Evolutionary conservation across 2,888 invertebrate species (phyloP), one percentile per base, ranked within the genome.

Genomic region (Orchesellides sinensis): DNA sequence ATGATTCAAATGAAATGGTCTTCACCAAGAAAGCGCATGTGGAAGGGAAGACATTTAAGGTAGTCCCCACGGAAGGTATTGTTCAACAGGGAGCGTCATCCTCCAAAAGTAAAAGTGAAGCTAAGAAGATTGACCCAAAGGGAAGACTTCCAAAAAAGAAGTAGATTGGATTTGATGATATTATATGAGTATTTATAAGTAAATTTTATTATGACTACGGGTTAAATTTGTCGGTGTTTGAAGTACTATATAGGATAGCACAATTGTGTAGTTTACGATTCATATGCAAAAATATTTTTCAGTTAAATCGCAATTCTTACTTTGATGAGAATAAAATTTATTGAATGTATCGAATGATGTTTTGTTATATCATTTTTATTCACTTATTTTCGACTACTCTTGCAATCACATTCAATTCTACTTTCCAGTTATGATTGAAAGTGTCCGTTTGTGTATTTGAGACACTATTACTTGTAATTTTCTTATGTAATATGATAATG

Each of bases 11-110:
- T 66, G 83, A 75, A 61, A 29, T 61, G 17, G 27, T 45, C 17
- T 83, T 72, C 25, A 77, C 69, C 29, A 70, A 84, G 17, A 84
- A 77, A 59, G 83, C 73, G 14, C 69, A 70, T 8, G 69, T 83
- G 23, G 79, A 74, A 61, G 79, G 79, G 17, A 79, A 79, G 35
- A 63, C 56, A 27, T 56, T 77, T 40, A 68, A 59, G 14, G 68
- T 83, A 3, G 69, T 83, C 40, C 83, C 83, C 14, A 79, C 47
- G 0, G 73, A 78, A 1, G 83, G 74, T 14, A 61, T 83, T 65
- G 23, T 59, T 2, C 49, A 73, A 25, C 61, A 56, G 27, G 73
- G 70, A 29, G 54, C 65, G 10, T 61, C 69, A 4, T 21, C 65
- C 12, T 14, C 6, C 6, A 27, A 10, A 56, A 47, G 21, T 5